Evolutionary conservation across 2,113 vertebrate genomes (phyloP).

Genomic region (Macaca fascicularis): T2T-MFA8v1.1 NC_088386.1:22473501-22474000

Average conservation of each 20-base stretch:
- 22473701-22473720: neutral
- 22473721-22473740: neutral
- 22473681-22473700: neutral
- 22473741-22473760: neutral
- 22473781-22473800: neutral
- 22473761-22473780: neutral
- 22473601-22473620: neutral
- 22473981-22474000: neutral
- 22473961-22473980: fast-evolving
- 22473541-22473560: neutral
- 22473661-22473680: neutral
- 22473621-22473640: neutral
- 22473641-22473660: neutral
- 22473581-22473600: neutral
- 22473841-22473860: neutral
- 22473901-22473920: neutral
- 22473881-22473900: neutral
- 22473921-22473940: neutral
- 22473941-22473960: fast-evolving
- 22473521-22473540: neutral
- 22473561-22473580: neutral
- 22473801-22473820: neutral
- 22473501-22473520: neutral
- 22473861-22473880: neutral
- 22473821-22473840: neutral